These are phyloP conservation scores for Thereva nobilitata DNA, from an alignment of 2,888 invertebrate species.

Conservation along the genomic window DNA sequence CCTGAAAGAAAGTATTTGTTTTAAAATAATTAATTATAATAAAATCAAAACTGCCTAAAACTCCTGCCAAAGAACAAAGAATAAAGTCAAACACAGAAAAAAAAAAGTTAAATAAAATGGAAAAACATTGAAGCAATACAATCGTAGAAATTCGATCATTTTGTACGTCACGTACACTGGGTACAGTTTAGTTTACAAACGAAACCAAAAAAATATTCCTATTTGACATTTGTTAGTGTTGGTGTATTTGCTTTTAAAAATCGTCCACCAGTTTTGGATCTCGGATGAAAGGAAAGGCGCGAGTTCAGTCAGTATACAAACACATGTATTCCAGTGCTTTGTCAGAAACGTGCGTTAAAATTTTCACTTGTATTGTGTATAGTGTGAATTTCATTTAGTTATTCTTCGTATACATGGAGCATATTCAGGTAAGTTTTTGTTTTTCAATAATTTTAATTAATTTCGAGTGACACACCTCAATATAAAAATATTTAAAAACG, in stretches of 20 bases:
- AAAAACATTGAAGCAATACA: conserved; percentile 11
- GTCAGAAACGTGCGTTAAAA: conserved; percentile 28
- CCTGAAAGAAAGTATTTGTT: too few species aligned
- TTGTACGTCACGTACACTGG: conserved; percentile 10
- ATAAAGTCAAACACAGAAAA: conserved; percentile 13
- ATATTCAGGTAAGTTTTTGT: conserved; percentile 42
- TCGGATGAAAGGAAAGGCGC: conserved; percentile 11
- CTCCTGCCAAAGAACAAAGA: neutral
- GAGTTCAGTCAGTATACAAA: conserved; percentile 8
- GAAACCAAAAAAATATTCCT: neutral
- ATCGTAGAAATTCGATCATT: conserved; percentile 21
- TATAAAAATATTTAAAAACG: conserved; percentile 12
- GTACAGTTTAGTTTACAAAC: conserved; percentile 8
- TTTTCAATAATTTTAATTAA: conserved; percentile 41
- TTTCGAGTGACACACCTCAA: conserved; percentile 37
- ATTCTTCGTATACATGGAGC: conserved; percentile 39
- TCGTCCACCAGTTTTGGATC: neutral
- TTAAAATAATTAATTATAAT: too few species aligned
- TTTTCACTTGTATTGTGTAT: conserved; percentile 34
- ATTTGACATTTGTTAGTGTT: neutral
- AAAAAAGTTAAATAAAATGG: conserved; percentile 9
- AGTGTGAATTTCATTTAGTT: conserved; percentile 34
- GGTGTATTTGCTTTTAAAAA: neutral
- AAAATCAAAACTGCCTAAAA: too few species aligned
- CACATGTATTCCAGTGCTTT: conserved; percentile 14